Base-by-base conservation (phyloP, 2,797 vertebrate species). In the Parauchenoglanis punctatus region DNA sequence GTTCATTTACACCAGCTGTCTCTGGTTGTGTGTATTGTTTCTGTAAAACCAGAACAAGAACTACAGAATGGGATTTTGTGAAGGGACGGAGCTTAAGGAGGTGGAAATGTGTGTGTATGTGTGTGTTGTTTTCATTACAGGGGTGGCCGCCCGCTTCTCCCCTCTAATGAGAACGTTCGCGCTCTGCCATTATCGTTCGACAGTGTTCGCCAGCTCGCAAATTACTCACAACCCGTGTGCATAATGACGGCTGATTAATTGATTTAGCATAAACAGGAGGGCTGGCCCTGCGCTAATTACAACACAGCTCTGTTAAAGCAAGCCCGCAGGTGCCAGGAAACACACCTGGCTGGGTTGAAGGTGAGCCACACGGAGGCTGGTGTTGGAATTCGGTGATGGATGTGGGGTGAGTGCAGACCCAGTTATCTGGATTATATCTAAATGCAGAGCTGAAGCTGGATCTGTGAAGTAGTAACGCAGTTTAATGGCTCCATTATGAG, bases 181-280 rank as follows among this genome's bases (percentile, higher is more conserved):
- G 78, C 75, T 89, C 88, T 85, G 90, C 88, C 93, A 92, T 95
- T 95, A 94, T 95, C 93, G 95, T 95, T 95, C 93, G 93, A 95
- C 94, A 92, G 92, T 88, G 90, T 92, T 93, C 93, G 92, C 93
- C 92, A 92, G 91, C 93, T 93, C 91, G 93, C 94, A 96, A 40
- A 96, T 96, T 96, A 96, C 92, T 92, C 92, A 90, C 90, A 90
- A 96, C 93, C 95, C 91, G 91, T 94, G 93, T 94, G 94, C 94
- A 95, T 96, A 96, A 96, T 95, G 95, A 95, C 92, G 92, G 91
- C 92, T 95, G 95, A 96, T 96, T 96, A 96, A 96, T 96, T 96
- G 95, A 96, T 95, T 96, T 95, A 95, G 93, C 92, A 94, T 93
- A 96, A 96, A 95, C 94, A 95, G 94, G 92, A 94, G 94, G 95